These are phyloP conservation scores for Orchestes rusci DNA, from an alignment of 2,888 invertebrate genomes.

Conservation along the genomic window DNA sequence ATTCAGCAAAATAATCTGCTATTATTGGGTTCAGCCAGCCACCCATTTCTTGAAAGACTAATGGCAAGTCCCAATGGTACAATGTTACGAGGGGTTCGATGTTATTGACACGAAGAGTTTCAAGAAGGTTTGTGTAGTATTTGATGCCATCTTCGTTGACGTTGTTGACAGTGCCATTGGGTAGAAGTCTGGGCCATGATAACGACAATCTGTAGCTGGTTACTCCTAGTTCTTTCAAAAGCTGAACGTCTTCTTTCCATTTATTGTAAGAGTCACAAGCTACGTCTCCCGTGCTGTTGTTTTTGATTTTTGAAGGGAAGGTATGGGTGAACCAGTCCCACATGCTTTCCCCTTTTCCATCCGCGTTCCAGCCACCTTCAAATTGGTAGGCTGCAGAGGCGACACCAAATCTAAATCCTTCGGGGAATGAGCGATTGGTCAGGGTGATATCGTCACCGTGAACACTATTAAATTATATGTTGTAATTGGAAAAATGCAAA, in stretches of 20 bases:
- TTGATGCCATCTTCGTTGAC: slow-evolving; percentile 63
- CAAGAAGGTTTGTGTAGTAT: slow-evolving; percentile 29
- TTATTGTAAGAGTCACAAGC: slow-evolving; percentile 62
- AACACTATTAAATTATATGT: too few species aligned
- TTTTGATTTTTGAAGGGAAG: neutral
- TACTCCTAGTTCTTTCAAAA: slow-evolving; percentile 51
- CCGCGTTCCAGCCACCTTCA: slow-evolving; percentile 19
- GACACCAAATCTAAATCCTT: slow-evolving; percentile 9
- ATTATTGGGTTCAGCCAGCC: slow-evolving; percentile 17
- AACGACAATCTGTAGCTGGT: slow-evolving; percentile 46
- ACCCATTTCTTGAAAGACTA: slow-evolving; percentile 35
- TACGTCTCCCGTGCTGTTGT: slow-evolving; percentile 50
- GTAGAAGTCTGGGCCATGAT: slow-evolving; percentile 8
- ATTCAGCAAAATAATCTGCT: slow-evolving; percentile 30
- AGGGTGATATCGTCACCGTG: too few species aligned
- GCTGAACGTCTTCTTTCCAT: slow-evolving; percentile 51
- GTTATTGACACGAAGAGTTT: slow-evolving; percentile 3
- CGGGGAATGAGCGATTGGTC: slow-evolving; percentile 5
- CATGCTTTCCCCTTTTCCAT: slow-evolving; percentile 22
- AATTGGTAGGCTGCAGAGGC: slow-evolving; percentile 14
- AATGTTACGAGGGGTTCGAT: slow-evolving; percentile 18
- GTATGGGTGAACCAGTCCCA: slow-evolving; percentile 14
- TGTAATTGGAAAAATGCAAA: too few species aligned
- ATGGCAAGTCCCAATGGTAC: slow-evolving; percentile 18
- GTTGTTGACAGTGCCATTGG: slow-evolving; percentile 43